Evolutionary conservation across 2,888 invertebrate genomes (phyloP).

Genomic region (Erannis defoliaria): DNA sequence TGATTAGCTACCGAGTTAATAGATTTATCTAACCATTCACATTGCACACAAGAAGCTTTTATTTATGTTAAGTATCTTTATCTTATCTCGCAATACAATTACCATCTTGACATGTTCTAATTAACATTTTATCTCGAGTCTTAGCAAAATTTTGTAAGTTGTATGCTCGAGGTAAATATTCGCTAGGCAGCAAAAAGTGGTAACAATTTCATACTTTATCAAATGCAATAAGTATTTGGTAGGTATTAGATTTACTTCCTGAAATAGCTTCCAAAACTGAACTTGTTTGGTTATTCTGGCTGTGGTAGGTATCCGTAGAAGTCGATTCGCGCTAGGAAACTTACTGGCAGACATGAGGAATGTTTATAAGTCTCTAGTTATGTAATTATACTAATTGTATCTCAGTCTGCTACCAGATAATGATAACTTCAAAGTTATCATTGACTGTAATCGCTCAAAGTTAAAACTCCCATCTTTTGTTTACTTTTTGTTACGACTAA

Average conservation of each 20-base stretch:
- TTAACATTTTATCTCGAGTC: constrained; percentile 25
- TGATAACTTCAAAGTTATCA: too few species aligned
- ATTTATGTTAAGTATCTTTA: constrained; percentile 21
- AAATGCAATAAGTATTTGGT: neutral
- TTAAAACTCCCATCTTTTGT: too few species aligned
- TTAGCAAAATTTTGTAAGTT: constrained; percentile 15
- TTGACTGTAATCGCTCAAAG: too few species aligned
- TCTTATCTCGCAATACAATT: constrained; percentile 35
- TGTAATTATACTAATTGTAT: too few species aligned
- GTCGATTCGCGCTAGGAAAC: neutral
- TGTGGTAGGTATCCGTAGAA: neutral
- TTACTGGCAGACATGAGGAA: neutral
- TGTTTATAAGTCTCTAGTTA: too few species aligned
- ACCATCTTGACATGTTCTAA: constrained; percentile 39
- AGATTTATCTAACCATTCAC: constrained; percentile 26
- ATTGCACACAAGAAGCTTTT: constrained; percentile 34
- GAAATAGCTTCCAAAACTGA: neutral
- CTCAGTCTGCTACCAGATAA: too few species aligned
- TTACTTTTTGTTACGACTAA: too few species aligned
- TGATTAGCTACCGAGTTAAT: neutral
- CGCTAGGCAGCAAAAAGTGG: neutral
- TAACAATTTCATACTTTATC: neutral
- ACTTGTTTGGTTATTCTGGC: neutral
- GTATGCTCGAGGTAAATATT: neutral
- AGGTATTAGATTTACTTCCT: neutral